phyloP scores from a whole-genome alignment of 2,797 vertebrate genomes.

The Sarcoramphus papa region DNA sequence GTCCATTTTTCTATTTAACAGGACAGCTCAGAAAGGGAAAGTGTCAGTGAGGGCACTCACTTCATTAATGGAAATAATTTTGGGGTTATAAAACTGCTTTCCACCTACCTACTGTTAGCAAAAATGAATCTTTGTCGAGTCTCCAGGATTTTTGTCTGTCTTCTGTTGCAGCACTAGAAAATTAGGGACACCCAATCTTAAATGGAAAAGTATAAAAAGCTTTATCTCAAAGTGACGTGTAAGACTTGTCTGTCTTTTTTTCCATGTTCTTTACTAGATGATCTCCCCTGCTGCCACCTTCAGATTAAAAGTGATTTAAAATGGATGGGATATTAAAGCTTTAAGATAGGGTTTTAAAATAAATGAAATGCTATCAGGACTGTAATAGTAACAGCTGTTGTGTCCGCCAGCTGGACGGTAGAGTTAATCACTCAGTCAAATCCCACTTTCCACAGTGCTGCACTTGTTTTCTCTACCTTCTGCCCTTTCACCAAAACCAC shows the following conservation, averaged over 20 bases:
- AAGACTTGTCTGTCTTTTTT: background rate
- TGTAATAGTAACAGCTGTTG: constrained; percentile 29
- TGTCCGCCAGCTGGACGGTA: background rate
- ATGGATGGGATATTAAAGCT: constrained; percentile 33
- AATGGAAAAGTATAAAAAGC: background rate
- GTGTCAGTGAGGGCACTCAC: background rate
- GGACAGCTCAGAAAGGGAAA: background rate
- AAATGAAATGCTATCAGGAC: constrained; percentile 36
- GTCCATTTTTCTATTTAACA: background rate
- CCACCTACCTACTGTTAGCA: background rate
- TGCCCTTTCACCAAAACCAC: background rate
- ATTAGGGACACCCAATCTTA: background rate
- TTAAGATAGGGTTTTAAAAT: constrained; percentile 12
- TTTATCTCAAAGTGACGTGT: constrained; percentile 2
- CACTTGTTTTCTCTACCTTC: background rate
- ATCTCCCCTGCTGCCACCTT: constrained; percentile 21
- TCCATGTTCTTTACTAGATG: background rate
- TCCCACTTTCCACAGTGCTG: background rate
- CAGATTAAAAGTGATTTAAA: constrained; percentile 13
- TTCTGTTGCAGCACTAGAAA: background rate
- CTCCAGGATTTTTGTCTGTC: background rate
- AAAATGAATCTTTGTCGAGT: background rate
- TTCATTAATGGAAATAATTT: background rate
- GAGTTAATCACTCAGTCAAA: background rate
- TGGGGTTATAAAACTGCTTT: background rate